These are phyloP conservation scores for Phocoena phocoena DNA, from an alignment of 2,113 vertebrate species.

Conservation along the genomic window DNA sequence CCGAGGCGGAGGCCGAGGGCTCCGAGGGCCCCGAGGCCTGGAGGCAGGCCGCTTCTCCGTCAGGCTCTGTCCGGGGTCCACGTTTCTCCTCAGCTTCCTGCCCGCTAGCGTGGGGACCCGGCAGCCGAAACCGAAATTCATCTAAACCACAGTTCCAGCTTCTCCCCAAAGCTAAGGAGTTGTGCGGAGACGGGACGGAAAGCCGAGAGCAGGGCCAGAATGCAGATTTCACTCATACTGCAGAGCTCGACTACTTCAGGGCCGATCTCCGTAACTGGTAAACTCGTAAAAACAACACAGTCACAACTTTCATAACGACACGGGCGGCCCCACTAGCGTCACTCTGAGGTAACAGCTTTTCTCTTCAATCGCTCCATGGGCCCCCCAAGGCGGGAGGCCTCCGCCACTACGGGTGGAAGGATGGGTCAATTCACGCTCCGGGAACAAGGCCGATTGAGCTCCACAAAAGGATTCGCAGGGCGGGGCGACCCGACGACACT, in stretches of 20 bases:
- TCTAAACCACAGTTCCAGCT: background rate
- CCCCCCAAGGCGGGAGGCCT: background rate
- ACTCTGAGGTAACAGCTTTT: conserved; percentile 2
- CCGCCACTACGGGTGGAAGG: conserved; percentile 30
- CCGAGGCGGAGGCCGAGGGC: background rate
- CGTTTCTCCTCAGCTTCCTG: background rate
- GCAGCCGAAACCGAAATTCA: background rate
- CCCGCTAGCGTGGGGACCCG: background rate
- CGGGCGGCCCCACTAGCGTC: background rate
- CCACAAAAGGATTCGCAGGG: conserved; percentile 63
- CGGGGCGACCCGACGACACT: background rate
- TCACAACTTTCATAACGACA: background rate
- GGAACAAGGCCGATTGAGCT: background rate
- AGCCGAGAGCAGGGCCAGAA: too few relatives aligned
- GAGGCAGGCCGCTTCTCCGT: background rate
- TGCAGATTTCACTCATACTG: background rate
- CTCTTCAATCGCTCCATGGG: background rate
- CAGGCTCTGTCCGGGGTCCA: background rate
- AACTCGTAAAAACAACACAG: background rate
- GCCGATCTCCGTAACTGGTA: background rate
- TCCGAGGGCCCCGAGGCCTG: background rate
- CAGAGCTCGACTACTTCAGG: background rate
- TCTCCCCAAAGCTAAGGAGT: background rate
- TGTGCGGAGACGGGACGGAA: fast-evolving
- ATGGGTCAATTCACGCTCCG: background rate